phyloP scores from a whole-genome alignment of 2,888 invertebrate genomes.

The Coelinius sp. region DNA sequence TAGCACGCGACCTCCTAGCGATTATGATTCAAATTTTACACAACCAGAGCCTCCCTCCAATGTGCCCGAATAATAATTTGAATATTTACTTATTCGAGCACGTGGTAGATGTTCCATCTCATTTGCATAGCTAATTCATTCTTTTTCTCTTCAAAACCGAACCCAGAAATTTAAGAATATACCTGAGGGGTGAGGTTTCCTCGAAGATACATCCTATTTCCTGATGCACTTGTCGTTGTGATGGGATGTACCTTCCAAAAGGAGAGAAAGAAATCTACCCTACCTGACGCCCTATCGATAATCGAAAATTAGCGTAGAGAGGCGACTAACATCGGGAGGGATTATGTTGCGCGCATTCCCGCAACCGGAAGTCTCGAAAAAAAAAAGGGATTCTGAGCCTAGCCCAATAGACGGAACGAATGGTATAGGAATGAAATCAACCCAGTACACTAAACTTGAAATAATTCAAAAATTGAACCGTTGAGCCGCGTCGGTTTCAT shows the following conservation, averaged over 20 bases:
- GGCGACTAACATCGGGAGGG: background rate
- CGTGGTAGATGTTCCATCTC: constrained; percentile 39
- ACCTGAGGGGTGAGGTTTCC: constrained; percentile 20
- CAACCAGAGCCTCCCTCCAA: no score
- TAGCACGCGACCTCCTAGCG: constrained; percentile 38
- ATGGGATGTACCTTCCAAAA: constrained; percentile 11
- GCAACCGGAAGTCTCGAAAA: constrained; percentile 26
- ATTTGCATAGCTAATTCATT: constrained; percentile 48
- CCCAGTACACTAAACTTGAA: background rate
- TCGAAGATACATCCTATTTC: constrained; percentile 24
- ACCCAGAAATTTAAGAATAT: constrained; percentile 12
- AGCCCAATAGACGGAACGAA: background rate
- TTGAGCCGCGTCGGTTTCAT: constrained; percentile 47
- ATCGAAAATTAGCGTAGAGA: constrained; percentile 25
- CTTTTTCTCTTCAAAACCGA: constrained; percentile 24
- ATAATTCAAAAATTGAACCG: constrained; percentile 51
- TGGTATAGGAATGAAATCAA: background rate
- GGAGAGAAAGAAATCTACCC: constrained; percentile 8
- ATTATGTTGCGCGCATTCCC: background rate
- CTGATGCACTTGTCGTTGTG: constrained; percentile 30
- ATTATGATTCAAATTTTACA: constrained; percentile 48
- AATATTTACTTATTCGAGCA: constrained; percentile 37
- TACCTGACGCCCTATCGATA: constrained; percentile 32
- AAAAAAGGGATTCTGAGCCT: background rate
- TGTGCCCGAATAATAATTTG: constrained; percentile 15